Evolutionary conservation across 2,113 vertebrate species (phyloP).

Genomic region (Pelmatolapia mariae): DNA sequence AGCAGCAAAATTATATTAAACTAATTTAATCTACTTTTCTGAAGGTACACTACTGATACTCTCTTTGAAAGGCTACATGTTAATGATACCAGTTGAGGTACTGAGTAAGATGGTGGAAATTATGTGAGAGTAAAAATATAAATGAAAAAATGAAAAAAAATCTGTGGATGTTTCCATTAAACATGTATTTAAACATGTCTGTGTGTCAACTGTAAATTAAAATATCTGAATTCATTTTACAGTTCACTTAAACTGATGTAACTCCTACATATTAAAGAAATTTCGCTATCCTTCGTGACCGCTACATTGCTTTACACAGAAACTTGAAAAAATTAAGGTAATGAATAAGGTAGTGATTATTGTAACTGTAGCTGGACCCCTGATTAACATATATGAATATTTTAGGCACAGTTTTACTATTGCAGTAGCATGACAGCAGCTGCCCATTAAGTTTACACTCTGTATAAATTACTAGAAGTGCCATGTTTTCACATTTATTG

Average conservation of each 20-base stretch:
- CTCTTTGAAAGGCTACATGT: background rate
- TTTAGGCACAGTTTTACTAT: background rate
- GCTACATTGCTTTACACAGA: background rate
- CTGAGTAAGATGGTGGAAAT: background rate
- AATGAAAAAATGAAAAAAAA: background rate
- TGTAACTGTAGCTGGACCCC: background rate
- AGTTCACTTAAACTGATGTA: background rate
- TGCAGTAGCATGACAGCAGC: background rate
- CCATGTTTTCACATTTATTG: background rate
- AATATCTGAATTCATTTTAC: background rate
- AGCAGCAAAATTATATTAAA: background rate
- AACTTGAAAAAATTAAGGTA: background rate
- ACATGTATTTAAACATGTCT: background rate
- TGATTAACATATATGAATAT: background rate
- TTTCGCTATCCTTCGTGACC: background rate
- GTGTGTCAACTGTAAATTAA: background rate
- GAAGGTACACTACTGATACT: background rate
- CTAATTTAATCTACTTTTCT: background rate
- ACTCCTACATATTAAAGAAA: background rate
- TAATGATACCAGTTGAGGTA: background rate
- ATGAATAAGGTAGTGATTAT: background rate
- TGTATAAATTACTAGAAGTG: background rate
- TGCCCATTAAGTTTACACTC: background rate
- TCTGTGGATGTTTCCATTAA: background rate
- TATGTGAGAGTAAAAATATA: background rate